phyloP scores from a whole-genome alignment of 1,140 invertebrate species.

The Cyrtorhinus lividipennis region DNA sequence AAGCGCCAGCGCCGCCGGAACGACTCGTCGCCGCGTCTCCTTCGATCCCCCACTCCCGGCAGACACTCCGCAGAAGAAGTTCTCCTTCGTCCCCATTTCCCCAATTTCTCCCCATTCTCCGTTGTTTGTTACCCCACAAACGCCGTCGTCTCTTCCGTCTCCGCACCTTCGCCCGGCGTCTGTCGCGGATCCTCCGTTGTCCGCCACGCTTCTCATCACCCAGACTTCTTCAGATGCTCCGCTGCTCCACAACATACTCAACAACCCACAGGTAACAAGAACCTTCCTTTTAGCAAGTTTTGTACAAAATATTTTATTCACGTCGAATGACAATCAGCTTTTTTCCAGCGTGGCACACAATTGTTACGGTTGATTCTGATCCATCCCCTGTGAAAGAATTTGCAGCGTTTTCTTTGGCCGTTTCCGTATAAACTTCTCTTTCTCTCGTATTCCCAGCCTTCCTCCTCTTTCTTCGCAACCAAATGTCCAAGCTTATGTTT shows the following conservation, averaged over 20 bases:
- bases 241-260: neutral
- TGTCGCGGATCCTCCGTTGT: neutral
- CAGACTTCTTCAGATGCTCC: neutral
- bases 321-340: too few relatives aligned
- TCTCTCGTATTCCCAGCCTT: too few relatives aligned
- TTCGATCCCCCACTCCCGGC: constrained; percentile 15
- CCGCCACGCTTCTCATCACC: neutral
- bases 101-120: constrained; percentile 11
- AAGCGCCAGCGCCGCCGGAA: neutral
- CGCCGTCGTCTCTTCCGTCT: constrained; percentile 6
- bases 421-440: too few relatives aligned
- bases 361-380: too few relatives aligned
- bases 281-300: neutral
- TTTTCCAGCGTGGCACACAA: too few relatives aligned
- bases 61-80: constrained; percentile 14
- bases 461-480: too few relatives aligned
- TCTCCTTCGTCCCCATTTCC: constrained; percentile 17
- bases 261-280: neutral
- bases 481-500: too few relatives aligned
- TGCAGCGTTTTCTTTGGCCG: too few relatives aligned
- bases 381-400: too few relatives aligned
- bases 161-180: neutral
- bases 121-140: neutral
- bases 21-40: constrained; percentile 15
- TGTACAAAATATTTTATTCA: neutral